A percentile compares a stretch with the other conserved stretches of the same genome.
Evolutionary conservation across 2,113 vertebrate species (phyloP).

Genomic region (Sphyrna mokarran): DNA sequence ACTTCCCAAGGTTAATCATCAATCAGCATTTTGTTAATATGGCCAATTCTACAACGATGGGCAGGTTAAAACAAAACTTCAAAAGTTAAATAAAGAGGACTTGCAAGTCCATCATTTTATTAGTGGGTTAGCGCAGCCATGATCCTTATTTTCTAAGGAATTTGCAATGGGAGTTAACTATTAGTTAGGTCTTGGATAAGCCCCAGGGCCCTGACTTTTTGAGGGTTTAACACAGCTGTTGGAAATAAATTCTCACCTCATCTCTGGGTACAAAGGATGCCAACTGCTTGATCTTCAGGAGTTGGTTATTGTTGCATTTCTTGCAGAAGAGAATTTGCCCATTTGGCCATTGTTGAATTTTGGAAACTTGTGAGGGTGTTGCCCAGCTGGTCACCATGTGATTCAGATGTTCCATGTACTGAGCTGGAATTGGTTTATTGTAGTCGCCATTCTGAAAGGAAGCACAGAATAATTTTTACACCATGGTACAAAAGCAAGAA

Average conservation of each 20-base stretch:
- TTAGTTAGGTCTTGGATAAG: not conserved
- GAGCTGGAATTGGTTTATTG: constrained; percentile 95
- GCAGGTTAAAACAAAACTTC: not conserved
- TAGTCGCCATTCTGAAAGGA: constrained; percentile 85
- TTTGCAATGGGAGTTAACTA: not conserved
- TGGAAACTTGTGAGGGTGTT: constrained; percentile 50
- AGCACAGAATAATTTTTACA: not conserved
- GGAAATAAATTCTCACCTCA: constrained; percentile 63
- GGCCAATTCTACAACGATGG: not conserved
- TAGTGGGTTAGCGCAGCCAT: not conserved
- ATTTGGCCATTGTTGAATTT: constrained; percentile 85
- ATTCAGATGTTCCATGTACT: constrained; percentile 90
- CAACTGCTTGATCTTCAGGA: constrained; percentile 84
- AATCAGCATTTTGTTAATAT: not conserved
- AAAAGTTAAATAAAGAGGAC: not conserved
- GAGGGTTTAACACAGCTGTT: not conserved
- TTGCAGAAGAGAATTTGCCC: constrained; percentile 86
- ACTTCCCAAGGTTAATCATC: not conserved
- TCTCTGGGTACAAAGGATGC: constrained; percentile 82
- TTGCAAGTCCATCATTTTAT: not conserved
- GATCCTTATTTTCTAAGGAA: not conserved
- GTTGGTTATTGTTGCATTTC: constrained; percentile 87
- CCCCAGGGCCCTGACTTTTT: not conserved
- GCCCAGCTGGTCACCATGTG: constrained; percentile 70
- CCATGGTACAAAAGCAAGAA: not conserved